phyloP scores from a whole-genome alignment of 2,113 vertebrate species.

The Crypturellus undulatus region DNA sequence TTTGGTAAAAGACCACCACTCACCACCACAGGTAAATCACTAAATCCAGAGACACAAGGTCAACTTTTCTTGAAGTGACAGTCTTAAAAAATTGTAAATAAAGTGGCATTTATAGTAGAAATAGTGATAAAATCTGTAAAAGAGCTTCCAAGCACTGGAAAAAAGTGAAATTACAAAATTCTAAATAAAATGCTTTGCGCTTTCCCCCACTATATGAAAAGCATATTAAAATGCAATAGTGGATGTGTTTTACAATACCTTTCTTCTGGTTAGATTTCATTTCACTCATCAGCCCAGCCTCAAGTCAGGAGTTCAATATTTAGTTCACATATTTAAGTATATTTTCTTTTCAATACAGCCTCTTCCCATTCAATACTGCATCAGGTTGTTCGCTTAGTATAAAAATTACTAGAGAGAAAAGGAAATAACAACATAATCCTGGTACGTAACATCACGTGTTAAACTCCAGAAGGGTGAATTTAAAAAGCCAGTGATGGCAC shows the following conservation, averaged over 20 bases:
- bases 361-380: constrained; percentile 44
- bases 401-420: constrained; percentile 47
- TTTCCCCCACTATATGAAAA: neutral
- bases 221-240: constrained; percentile 17
- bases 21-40: neutral
- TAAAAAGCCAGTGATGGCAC: neutral
- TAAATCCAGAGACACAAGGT: no score
- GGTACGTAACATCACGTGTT: rapidly evolving
- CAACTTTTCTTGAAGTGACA: neutral
- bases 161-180: neutral
- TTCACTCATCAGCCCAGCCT: constrained; percentile 46
- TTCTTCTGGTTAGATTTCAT: neutral
- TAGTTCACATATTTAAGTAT: constrained; percentile 34
- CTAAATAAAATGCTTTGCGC: neutral
- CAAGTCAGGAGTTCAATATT: constrained; percentile 31
- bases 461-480: constrained; percentile 9
- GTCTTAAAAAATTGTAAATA: neutral
- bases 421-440: neutral
- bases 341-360: neutral
- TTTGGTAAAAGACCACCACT: no score
- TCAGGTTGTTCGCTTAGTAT: neutral
- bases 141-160: neutral
- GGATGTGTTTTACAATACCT: neutral
- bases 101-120: neutral
- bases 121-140: neutral